Base-by-base conservation (phyloP, 2,113 vertebrate genomes). In the Atractosteus spatula region DNA sequence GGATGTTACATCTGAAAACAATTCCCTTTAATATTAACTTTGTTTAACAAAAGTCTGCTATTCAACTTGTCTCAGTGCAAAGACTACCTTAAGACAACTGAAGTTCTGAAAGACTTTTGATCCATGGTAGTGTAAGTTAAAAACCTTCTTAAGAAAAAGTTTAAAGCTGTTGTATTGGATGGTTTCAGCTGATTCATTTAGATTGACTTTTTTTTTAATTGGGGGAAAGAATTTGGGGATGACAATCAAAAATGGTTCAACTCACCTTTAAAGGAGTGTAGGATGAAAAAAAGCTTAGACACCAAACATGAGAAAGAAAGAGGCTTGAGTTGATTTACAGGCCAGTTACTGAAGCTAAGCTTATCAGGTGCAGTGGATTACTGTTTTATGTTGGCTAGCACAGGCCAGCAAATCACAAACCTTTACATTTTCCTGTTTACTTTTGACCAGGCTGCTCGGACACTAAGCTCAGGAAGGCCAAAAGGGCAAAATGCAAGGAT, bases 1-100 rank as follows among this genome's bases (percentile, higher is more conserved):
- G 41, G 64, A 66, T 66, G 42, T 47, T 16, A 66, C 64, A 5
- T 66, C 64, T n/a, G 13, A 45, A 66, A 44, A 66, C 64, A 66
- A 4, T 63, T 63, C 62, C n/a, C 42, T 45, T 7, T 66, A 3
- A 66, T 66, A 43, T 45, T 43, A 66, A 29, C 63, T 44, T 44
- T 12, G 63, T 29, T 3, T 44, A 14, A 12, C 63, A 29, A 66
- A 10, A 12, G 63, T 44, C 12, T 14, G 10, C 47, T 51, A 10
- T 10, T 51, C 47, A 51, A 7, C 47, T 5, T 51, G 10, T 29
- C 29, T 29, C 29, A 29, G 29, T 51, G 47, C 47, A 51, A 7
- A 10, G 47, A 51, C 5, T 51, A 51, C 47, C 5, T 2, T 51
- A 51, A 5, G 47, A 51, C 47, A 2, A 10, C 47, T 51, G 47